Evolutionary conservation across 1,140 invertebrate species (phyloP).

Genomic region (Panulirus ornatus): DNA sequence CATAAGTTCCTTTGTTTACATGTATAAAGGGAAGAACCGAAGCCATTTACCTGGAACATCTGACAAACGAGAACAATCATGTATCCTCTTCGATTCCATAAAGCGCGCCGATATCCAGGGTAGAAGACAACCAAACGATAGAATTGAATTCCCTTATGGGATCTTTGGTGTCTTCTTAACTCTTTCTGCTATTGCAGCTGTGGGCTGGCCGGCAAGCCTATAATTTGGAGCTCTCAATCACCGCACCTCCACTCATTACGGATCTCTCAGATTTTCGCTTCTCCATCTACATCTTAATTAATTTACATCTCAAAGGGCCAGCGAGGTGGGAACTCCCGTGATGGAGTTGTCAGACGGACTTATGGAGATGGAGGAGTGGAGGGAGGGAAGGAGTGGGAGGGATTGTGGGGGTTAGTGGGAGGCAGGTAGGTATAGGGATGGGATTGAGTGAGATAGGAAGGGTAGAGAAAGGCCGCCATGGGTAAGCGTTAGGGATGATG

Average conservation of each 20-base stretch:
- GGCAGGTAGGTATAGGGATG: background rate
- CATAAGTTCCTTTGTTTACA: background rate
- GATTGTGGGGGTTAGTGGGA: background rate
- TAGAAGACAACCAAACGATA: background rate
- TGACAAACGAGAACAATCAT: background rate
- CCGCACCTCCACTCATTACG: conserved; percentile 26
- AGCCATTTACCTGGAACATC: background rate
- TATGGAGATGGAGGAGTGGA: conserved; percentile 29
- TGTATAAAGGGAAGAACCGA: background rate
- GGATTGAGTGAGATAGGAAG: background rate
- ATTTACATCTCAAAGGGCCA: conserved; percentile 59
- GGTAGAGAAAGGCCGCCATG: background rate
- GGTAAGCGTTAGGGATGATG: background rate
- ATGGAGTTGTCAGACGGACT: conserved; percentile 33
- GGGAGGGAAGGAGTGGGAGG: background rate
- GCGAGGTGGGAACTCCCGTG: conserved; percentile 13
- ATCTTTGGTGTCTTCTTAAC: background rate
- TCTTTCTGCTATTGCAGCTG: conserved; percentile 14
- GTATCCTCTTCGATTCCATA: background rate
- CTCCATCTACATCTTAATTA: conserved; percentile 54
- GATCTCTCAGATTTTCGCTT: conserved; percentile 2
- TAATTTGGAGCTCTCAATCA: conserved; percentile 52
- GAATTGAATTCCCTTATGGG: background rate
- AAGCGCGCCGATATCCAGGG: background rate
- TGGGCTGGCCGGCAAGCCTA: conserved; percentile 32